Conservation (phyloP, 2,888 invertebrate species). For the Leistus spinibarbis region DNA sequence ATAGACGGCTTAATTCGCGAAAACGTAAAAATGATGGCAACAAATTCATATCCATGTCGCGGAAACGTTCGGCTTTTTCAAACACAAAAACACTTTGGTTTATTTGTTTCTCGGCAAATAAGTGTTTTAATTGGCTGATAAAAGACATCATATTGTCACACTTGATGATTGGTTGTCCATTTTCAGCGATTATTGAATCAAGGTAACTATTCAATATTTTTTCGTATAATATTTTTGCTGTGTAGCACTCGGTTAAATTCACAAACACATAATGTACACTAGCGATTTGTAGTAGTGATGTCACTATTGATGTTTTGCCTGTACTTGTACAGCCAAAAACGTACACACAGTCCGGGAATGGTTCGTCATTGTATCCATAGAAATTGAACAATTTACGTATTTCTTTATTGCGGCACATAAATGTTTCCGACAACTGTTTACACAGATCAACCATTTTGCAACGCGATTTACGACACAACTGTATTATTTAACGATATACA, state of each 20-base stretch:
- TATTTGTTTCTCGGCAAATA: constrained; percentile 53
- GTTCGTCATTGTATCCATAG: constrained; percentile 63
- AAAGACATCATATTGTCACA: constrained; percentile 76
- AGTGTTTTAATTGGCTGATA: constrained; percentile 54
- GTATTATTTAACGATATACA: background rate
- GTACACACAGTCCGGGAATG: constrained; percentile 73
- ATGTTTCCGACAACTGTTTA: constrained; percentile 21
- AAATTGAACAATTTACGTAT: constrained; percentile 53
- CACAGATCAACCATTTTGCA: background rate
- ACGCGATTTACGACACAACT: background rate
- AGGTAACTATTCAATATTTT: constrained; percentile 69
- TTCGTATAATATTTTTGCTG: constrained; percentile 77
- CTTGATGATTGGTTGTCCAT: constrained; percentile 57
- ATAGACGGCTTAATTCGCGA: constrained; percentile 72
- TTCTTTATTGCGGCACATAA: constrained; percentile 53
- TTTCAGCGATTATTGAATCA: constrained; percentile 47
- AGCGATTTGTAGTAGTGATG: constrained; percentile 64
- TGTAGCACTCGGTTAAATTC: constrained; percentile 84
- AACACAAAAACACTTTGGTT: constrained; percentile 70
- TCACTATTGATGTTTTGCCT: constrained; percentile 78
- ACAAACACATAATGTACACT: constrained; percentile 68
- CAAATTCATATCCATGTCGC: constrained; percentile 75
- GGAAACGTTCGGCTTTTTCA: constrained; percentile 81
- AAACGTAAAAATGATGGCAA: constrained; percentile 75
- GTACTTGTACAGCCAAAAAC: constrained; percentile 83